phyloP scores from a whole-genome alignment of 2,888 invertebrate species.

The Phengaris alcon region DNA sequence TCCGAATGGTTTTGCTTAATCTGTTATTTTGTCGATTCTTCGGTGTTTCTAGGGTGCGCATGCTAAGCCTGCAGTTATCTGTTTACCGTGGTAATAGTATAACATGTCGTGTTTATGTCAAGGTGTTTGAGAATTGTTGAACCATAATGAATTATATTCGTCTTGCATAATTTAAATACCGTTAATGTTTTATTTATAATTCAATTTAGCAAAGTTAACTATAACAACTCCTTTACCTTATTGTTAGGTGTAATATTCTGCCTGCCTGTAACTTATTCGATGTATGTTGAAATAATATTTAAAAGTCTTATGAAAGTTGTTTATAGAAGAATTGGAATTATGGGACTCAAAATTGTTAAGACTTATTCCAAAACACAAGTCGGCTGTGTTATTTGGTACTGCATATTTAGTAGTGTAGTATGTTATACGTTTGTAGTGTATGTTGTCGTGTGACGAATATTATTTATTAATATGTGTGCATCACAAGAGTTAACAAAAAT shows the following conservation, averaged over 20 bases:
- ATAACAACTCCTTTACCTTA: not conserved
- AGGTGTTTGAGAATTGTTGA: too few species aligned
- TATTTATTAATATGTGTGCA: slow-evolving; percentile 39
- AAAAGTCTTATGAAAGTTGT: not conserved
- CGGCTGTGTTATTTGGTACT: slow-evolving; percentile 47
- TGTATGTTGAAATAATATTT: not conserved
- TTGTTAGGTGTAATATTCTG: not conserved
- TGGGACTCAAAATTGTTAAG: slow-evolving; percentile 10
- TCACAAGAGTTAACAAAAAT: slow-evolving; percentile 38
- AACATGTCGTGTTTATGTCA: too few species aligned
- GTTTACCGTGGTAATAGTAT: too few species aligned
- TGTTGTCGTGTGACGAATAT: slow-evolving; percentile 26
- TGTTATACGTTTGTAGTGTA: not conserved
- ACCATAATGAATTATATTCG: not conserved
- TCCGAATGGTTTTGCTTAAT: too few species aligned
- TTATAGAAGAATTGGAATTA: slow-evolving; percentile 4
- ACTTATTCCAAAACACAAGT: slow-evolving; percentile 43
- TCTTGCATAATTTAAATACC: not conserved
- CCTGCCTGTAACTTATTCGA: slow-evolving; percentile 9
- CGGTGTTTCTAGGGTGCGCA: too few species aligned
- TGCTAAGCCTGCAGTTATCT: too few species aligned
- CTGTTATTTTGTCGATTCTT: too few species aligned
- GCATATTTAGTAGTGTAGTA: not conserved
- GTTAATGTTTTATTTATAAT: not conserved
- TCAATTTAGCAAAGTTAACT: not conserved